Percentiles rank a stretch among this genome's conserved stretches.
Evolutionary conservation across 2,113 vertebrate genomes (phyloP).

Genomic region (Erpornis zantholeuca): DNA sequence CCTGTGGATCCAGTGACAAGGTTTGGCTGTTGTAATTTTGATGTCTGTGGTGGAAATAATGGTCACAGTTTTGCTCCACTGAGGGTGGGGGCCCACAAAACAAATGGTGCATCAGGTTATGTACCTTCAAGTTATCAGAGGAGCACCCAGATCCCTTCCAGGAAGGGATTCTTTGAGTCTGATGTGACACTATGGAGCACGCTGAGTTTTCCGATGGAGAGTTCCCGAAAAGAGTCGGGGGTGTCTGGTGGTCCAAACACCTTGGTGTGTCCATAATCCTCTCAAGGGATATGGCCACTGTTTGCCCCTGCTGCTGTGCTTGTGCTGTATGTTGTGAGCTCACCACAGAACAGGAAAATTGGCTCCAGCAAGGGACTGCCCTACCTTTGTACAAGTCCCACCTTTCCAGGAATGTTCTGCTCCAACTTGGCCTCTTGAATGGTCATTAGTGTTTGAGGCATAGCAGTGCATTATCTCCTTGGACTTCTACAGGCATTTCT

Average conservation of each 20-base stretch:
- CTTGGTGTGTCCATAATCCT: neutral
- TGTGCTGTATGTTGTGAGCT: neutral
- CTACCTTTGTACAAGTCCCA: neutral
- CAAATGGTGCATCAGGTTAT: neutral
- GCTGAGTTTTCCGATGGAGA: accelerated
- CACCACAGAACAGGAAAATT: neutral
- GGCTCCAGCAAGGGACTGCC: neutral
- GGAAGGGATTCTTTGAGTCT: neutral
- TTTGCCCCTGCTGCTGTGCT: neutral
- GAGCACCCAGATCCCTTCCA: neutral
- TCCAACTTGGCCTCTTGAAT: neutral
- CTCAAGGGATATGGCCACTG: neutral
- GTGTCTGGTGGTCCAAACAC: neutral
- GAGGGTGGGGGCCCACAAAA: neutral
- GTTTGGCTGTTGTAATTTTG: neutral
- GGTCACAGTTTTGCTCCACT: neutral
- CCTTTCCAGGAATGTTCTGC: neutral
- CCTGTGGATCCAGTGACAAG: neutral
- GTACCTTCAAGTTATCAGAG: neutral
- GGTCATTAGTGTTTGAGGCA: neutral
- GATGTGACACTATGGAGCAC: neutral
- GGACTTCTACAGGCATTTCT: neutral
- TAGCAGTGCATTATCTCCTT: neutral
- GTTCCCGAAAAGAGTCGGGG: neutral
- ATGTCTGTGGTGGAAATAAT: neutral